phyloP scores from a whole-genome alignment of 23 tunicate species.

The Trididemnum clinides region DNA sequence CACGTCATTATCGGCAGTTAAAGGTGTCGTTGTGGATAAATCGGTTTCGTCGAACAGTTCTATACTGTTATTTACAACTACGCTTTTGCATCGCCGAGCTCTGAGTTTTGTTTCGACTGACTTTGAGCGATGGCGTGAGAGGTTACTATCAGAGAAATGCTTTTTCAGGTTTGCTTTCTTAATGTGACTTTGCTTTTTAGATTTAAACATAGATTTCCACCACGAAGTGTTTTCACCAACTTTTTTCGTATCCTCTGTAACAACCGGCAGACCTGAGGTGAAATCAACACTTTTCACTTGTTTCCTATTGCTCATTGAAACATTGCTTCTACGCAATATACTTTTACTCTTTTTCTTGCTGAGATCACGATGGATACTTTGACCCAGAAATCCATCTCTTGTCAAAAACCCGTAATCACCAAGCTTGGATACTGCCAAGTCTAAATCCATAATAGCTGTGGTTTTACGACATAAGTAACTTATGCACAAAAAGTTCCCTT shows the following conservation, averaged over 20 bases:
- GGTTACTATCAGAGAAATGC: background rate
- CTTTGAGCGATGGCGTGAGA: background rate
- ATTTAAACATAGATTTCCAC: background rate
- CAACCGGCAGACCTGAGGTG: too few relatives aligned
- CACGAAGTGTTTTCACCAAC: background rate
- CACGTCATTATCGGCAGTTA: too few relatives aligned
- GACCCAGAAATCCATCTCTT: slow-evolving; percentile 11
- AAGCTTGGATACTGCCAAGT: too few relatives aligned
- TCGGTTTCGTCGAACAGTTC: background rate
- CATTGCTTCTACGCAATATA: too few relatives aligned
- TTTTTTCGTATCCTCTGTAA: too few relatives aligned
- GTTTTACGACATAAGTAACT: too few relatives aligned
- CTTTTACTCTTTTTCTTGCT: too few relatives aligned
- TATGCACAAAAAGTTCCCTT: too few relatives aligned
- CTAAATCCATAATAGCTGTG: too few relatives aligned
- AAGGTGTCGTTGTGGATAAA: too few relatives aligned
- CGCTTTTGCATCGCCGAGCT: background rate
- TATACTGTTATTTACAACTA: background rate
- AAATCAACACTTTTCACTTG: background rate
- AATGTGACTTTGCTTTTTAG: background rate
- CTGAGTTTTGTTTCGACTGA: background rate
- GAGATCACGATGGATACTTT: too few relatives aligned
- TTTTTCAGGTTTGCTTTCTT: background rate
- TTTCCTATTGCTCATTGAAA: background rate
- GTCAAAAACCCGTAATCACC: slow-evolving; percentile 9